phyloP scores from a whole-genome alignment of 2,888 invertebrate genomes.

The Subacronicta megacephala region DNA sequence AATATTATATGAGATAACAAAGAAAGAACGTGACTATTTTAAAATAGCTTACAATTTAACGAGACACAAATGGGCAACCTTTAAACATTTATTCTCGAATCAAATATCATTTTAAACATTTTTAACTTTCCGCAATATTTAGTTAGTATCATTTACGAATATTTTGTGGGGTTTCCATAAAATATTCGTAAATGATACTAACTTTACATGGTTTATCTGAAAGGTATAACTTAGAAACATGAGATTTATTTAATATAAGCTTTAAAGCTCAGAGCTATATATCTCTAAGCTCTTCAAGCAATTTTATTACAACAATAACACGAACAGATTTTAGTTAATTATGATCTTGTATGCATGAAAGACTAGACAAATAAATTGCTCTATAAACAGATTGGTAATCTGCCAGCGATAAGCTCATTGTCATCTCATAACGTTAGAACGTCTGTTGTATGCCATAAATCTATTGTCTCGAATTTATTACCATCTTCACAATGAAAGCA shows the following conservation, averaged over 20 bases:
- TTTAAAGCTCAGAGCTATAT: neutral
- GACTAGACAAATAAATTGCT: conserved; percentile 10
- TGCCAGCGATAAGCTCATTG: conserved; percentile 27
- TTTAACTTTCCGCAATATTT: conserved; percentile 8
- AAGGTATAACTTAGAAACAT: neutral
- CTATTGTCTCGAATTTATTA: conserved; percentile 48
- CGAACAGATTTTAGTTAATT: neutral
- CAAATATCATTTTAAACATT: conserved; percentile 36
- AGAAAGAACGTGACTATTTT: neutral
- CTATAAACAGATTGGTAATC: conserved; percentile 14
- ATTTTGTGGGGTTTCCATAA: too few relatives aligned
- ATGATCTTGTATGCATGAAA: conserved; percentile 1
- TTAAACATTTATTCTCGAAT: conserved; percentile 13
- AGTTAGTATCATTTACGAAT: neutral
- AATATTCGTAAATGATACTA: too few relatives aligned
- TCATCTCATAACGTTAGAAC: conserved; percentile 25
- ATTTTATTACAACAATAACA: neutral
- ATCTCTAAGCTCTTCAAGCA: neutral
- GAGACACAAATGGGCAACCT: conserved; percentile 14
- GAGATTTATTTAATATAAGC: neutral
- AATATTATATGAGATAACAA: neutral
- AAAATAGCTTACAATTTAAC: conserved; percentile 7
- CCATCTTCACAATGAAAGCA: conserved; percentile 31
- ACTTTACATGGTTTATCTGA: too few relatives aligned
- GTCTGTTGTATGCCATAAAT: conserved; percentile 41